A percentile compares a stretch with the other conserved stretches of the same genome.
These are phyloP conservation scores for Harpagifer antarcticus DNA, from an alignment of 2,797 vertebrate species.

Conservation along the genomic window DNA sequence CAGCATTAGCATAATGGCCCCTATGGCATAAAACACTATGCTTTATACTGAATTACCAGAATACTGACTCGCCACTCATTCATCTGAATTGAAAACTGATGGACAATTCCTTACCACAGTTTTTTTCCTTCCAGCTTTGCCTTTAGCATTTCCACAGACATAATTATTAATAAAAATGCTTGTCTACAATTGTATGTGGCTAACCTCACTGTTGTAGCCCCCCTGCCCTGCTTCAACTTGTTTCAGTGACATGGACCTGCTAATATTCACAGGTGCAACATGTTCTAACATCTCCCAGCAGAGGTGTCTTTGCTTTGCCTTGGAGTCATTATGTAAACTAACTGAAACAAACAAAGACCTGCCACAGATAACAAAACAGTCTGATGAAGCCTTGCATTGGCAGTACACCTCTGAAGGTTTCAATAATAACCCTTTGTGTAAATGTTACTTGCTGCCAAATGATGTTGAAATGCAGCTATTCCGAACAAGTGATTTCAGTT, in stretches of 20 bases:
- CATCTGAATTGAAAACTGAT: neutral
- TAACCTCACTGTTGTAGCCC: slow-evolving; percentile 8
- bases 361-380: neutral
- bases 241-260: slow-evolving; percentile 39
- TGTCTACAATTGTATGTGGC: slow-evolving; percentile 26
- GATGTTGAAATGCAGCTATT: neutral
- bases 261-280: slow-evolving; percentile 51
- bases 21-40: slow-evolving; percentile 9
- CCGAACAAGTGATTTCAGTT: neutral
- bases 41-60: slow-evolving; percentile 23
- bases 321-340: slow-evolving; percentile 29
- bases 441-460: slow-evolving; percentile 2
- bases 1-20: neutral
- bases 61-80: neutral
- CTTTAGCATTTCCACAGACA: slow-evolving; percentile 1
- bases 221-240: slow-evolving; percentile 39
- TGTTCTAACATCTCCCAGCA: slow-evolving; percentile 23
- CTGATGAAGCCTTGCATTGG: neutral
- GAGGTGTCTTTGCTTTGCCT: slow-evolving; percentile 29
- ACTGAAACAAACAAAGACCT: slow-evolving; percentile 21
- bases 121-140: neutral
- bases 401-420: neutral
- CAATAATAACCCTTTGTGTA: neutral
- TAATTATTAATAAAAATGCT: slow-evolving; percentile 17
- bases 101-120: neutral